Base-by-base conservation (phyloP, 2,888 invertebrate genomes). In the Stenodera caucasica region DNA sequence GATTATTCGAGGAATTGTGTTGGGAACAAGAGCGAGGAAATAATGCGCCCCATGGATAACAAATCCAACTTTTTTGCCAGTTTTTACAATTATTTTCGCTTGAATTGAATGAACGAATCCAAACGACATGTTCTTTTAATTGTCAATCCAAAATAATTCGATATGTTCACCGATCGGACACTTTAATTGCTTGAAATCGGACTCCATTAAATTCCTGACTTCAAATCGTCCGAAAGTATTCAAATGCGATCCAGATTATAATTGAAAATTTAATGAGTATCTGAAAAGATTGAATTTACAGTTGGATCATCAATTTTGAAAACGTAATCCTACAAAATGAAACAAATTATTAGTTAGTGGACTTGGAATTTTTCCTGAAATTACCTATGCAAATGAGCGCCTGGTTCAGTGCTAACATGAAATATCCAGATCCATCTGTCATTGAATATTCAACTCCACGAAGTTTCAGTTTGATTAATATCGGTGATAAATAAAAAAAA, bases 131-230 rank as follows among this genome's bases (percentile, higher is more conserved):
- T 18, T 7, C 9, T 9, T 18, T 18, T 40, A 40, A 40, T 40
- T 40, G 11, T 1, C 37, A 40, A 40, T 40, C 3, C 2, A 40
- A 40, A 2, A 8, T 9, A 18, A 40, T 18, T 21, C 40, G 8
- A 21, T 40, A 9, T 18, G 18, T 40, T 18, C 18, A 18, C 11
- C 2, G 2, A 18, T 11, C 2, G 2, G 40, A 11, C 40, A 40
- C 18, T 40, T 18, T 18, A 40, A 40, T 18, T 52, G 33, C 37
- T 55, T 49, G 26, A 29, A 30, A 57, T 54, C 45, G 18, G n/a
- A 49, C 12, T 54, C 57, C 54, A 61, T 61, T 57, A 37, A 57
- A 61, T 61, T 57, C 54, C 61, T 50, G 29, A 30, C 57, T 54
- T 53, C 35, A 54, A 61, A 40, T 40, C 11, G 40, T 18, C 18